Percentiles rank a stretch among this genome's conserved stretches.
Evolutionary conservation across 2,113 vertebrate genomes (phyloP).

Genomic region (Hydrolagus affinis): DNA sequence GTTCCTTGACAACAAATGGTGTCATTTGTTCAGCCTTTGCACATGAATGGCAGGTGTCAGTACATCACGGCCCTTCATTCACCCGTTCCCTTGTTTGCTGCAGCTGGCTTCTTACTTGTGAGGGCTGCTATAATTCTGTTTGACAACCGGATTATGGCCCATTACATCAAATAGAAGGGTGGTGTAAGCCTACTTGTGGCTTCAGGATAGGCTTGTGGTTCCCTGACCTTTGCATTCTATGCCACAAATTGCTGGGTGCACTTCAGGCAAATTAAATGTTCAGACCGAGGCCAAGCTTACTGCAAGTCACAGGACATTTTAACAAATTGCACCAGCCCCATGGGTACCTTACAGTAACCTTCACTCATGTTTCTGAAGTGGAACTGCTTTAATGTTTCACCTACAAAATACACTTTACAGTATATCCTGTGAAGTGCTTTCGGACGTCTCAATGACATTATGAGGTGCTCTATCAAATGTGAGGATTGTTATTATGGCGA

Average conservation of each 20-base stretch:
- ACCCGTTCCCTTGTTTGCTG: constrained; percentile 44
- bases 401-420: no score
- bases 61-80: constrained; percentile 30
- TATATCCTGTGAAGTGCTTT: no score
- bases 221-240: background rate
- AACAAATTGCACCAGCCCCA: background rate
- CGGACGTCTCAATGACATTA: no score
- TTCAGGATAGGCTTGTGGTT: background rate
- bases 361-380: no score
- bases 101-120: constrained; percentile 49
- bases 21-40: constrained; percentile 52
- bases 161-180: constrained; percentile 15
- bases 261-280: background rate
- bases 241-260: background rate
- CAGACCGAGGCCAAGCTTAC: background rate
- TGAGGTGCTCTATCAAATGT: no score
- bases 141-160: constrained; percentile 36
- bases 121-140: constrained; percentile 40
- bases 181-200: background rate
- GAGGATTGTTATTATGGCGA: no score
- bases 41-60: constrained; percentile 55
- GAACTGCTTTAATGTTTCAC: no score
- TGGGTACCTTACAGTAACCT: background rate
- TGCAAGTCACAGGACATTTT: background rate
- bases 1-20: constrained; percentile 51